Base-by-base conservation (phyloP, 1,140 invertebrate genomes). In the Thalassaphorura encarpata region DNA sequence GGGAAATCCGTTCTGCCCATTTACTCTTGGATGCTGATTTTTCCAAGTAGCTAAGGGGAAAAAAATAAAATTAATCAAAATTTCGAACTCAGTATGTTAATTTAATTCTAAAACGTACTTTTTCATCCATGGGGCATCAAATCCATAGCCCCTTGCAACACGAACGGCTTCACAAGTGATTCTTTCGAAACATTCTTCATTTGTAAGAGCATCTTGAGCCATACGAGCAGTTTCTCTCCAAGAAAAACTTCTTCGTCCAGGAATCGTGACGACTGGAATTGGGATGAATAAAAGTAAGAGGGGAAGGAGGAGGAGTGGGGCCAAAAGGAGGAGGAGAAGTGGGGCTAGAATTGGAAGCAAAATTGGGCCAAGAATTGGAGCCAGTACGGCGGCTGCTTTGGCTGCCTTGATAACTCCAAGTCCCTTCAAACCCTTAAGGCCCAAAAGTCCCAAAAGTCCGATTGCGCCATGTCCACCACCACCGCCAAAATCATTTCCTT, bases 61-160 rank as follows among this genome's bases (percentile, higher is more conserved):
- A 43, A 43, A 43, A 19, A 15, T 8, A 43, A 43, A 43, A 19
- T 36, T 36, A 11, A 36, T n/a, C 8, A 11, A 8, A n/a, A 36
- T 36, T 36, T 11, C 8, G n/a, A 11, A 11, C 33, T n/a, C 33
- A 8, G 8, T 36, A 36, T 36, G 8, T 36, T n/a, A 11, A n/a
- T 36, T n/a, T 43, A 8, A 11, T 11, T 11, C 42, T 43, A n/a
- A 43, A 43, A 51, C 48, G 28, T 51, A 51, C 48, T 18, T 19
- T 31, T 31, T n/a, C 3, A 51, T 21, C 48, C 48, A 51, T 13
- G 28, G 27, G 5, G 27, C 48, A 13, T 51, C 27, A 51, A 51
- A 51, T 51, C 31, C 48, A 11, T 8, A 36, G 5, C 29, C 48
- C 23, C 48, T 33, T 31, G 48, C 23, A 27, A 48, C 26, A 11